Evolutionary conservation across 2,797 vertebrate genomes (phyloP).

Genomic region (Urocyon cinereoargenteus): DNA sequence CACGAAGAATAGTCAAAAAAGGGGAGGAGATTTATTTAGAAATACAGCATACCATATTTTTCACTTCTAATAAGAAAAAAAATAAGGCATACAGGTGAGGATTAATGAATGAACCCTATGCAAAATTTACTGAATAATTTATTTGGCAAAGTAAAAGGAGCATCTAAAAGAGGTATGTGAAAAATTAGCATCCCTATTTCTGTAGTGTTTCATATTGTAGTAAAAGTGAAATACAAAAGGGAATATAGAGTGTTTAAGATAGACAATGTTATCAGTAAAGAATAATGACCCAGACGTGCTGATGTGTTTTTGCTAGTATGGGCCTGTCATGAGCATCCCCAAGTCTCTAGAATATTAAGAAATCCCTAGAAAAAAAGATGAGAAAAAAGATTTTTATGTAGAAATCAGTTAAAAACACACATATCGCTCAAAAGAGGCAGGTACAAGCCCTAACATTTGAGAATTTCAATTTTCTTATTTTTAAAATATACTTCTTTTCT

Average conservation of each 20-base stretch:
- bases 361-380: background rate
- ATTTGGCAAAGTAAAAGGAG: constrained; percentile 29
- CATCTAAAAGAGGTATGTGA: background rate
- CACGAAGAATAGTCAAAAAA: constrained; percentile 7
- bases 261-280: background rate
- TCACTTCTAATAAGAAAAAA: background rate
- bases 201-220: constrained; percentile 39
- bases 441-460: background rate
- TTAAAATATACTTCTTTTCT: constrained; percentile 29
- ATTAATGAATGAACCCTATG: constrained; percentile 68
- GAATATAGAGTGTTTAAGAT: background rate
- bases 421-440: background rate
- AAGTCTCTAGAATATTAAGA: background rate
- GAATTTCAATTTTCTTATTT: constrained; percentile 18
- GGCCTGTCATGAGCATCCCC: background rate
- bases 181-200: constrained; percentile 42
- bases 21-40: constrained; percentile 44
- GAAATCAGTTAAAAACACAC: constrained; percentile 18
- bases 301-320: constrained; percentile 37
- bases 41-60: constrained; percentile 39
- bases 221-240: constrained; percentile 42
- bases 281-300: constrained; percentile 25
- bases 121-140: constrained; percentile 65
- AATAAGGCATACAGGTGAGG: background rate
- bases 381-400: background rate